Base-by-base conservation (phyloP, 1,140 invertebrate species). In the Trypoxylus dichotomus region DNA sequence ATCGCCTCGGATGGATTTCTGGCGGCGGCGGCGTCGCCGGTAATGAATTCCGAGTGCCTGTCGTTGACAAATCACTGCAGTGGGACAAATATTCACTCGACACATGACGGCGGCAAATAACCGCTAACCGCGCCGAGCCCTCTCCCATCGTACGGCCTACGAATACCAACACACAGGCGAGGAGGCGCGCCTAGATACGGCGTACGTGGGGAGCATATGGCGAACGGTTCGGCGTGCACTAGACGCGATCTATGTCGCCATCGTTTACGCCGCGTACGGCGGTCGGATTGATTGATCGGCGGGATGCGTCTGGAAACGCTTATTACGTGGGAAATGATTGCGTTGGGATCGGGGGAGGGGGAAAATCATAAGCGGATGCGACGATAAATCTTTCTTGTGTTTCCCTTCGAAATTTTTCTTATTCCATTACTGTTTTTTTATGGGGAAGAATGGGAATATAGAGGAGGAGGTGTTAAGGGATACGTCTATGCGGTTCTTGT, bases 41-140 rank as follows among this genome's bases (percentile, higher is more conserved):
- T 82, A 82, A 82, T 82, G 81, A 82, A 82, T 82, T 82, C 79
- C 76, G 79, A 43, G 32, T 37, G 76, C 60, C 76, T 82, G 81
- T 80, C 81, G 81, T 82, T 82, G 81, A 82, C 81, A 82, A 82
- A 82, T 82, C 81, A 79, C 80, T 80, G 77, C 80, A 81, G 78
- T 79, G 79, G 81, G 80, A 80, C 81, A 81, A 82, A 82, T 77
- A 76, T 71, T 79, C 79, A 79, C 78, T 81, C 58, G 76, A 75
- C 78, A 74, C 76, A 68, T 68, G 60, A 78, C 76, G 74, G 58
- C 78, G 63, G 73, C 32, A 47, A 54, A 76, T 73, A 37, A 73
- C 58, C 63, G 27, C 68, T 79, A 76, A 76, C 68, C 58, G n/a
- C 47, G 15, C 32, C 1, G 47, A 78, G 68, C 41, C 74, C 78